These are phyloP conservation scores for Metallyticus violacea DNA, from an alignment of 2,888 invertebrate genomes.

Conservation along the genomic window DNA sequence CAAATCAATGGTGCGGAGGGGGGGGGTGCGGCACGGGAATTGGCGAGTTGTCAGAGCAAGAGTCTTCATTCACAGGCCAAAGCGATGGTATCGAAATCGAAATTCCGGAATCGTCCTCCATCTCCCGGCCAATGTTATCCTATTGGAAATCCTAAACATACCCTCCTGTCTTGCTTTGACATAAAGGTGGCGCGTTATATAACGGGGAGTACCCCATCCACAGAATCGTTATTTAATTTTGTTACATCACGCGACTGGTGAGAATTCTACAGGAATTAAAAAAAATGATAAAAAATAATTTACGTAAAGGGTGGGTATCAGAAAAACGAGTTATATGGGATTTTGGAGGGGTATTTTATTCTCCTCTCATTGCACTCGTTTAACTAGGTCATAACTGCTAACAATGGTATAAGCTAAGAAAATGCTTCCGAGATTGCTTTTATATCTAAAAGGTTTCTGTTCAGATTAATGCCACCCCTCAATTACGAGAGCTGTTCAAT, in stretches of 20 bases:
- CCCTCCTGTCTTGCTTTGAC: too few relatives aligned
- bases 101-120: background rate
- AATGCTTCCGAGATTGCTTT: too few relatives aligned
- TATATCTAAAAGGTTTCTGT: too few relatives aligned
- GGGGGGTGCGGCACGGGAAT: too few relatives aligned
- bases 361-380: too few relatives aligned
- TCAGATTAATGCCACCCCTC: too few relatives aligned
- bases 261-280: too few relatives aligned
- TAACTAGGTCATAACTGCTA: too few relatives aligned
- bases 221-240: background rate
- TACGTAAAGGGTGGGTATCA: background rate
- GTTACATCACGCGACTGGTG: background rate
- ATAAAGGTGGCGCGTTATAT: background rate
- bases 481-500: too few relatives aligned
- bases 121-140: background rate
- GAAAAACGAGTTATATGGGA: background rate
- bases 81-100: background rate
- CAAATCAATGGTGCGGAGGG: background rate
- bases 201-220: background rate
- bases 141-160: background rate
- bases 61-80: background rate
- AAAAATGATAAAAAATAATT: background rate
- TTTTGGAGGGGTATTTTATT: too few relatives aligned
- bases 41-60: background rate
- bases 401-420: too few relatives aligned